Evolutionary conservation across 1,140 invertebrate species (phyloP).

Genomic region (Drosophila suzukii): DNA sequence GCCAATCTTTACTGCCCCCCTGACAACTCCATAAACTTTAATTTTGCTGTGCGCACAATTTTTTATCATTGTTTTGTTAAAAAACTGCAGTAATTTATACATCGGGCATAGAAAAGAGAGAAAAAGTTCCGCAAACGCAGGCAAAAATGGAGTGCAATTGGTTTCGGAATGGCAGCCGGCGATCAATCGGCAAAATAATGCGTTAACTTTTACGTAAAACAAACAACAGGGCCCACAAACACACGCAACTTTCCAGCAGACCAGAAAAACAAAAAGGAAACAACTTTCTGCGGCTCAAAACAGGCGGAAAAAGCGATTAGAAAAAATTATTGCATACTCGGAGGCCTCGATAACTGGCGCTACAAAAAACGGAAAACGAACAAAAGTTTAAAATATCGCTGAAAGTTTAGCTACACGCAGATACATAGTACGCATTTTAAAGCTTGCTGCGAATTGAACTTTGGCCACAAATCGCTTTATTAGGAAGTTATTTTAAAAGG

Average conservation of each 20-base stretch:
- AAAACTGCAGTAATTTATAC: slow-evolving; percentile 82
- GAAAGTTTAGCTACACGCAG: slow-evolving; percentile 40
- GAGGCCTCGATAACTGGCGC: slow-evolving; percentile 33
- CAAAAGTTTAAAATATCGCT: slow-evolving; percentile 67
- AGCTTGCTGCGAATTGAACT: slow-evolving; percentile 23
- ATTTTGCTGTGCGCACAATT: slow-evolving; percentile 67
- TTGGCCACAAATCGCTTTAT: background rate
- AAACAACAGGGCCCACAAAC: slow-evolving; percentile 57
- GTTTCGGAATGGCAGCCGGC: slow-evolving; percentile 16
- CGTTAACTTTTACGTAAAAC: slow-evolving; percentile 77
- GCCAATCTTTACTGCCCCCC: slow-evolving; percentile 23
- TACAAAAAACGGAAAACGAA: slow-evolving; percentile 30
- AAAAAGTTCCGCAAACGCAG: slow-evolving; percentile 61
- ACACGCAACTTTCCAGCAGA: slow-evolving; percentile 67
- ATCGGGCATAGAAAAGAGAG: slow-evolving; percentile 34
- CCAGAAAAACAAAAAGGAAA: slow-evolving; percentile 35
- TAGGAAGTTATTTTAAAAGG: background rate
- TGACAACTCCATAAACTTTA: slow-evolving; percentile 49
- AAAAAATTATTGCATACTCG: slow-evolving; percentile 59
- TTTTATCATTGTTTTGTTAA: slow-evolving; percentile 77
- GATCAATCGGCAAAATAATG: slow-evolving; percentile 81
- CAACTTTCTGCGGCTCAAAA: slow-evolving; percentile 46
- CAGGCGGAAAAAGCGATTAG: slow-evolving; percentile 74
- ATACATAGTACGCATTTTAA: slow-evolving; percentile 45
- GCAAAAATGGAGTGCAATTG: slow-evolving; percentile 10